These are phyloP conservation scores for Telenomus remus DNA, from an alignment of 1,140 invertebrate genomes.

Conservation along the genomic window DNA sequence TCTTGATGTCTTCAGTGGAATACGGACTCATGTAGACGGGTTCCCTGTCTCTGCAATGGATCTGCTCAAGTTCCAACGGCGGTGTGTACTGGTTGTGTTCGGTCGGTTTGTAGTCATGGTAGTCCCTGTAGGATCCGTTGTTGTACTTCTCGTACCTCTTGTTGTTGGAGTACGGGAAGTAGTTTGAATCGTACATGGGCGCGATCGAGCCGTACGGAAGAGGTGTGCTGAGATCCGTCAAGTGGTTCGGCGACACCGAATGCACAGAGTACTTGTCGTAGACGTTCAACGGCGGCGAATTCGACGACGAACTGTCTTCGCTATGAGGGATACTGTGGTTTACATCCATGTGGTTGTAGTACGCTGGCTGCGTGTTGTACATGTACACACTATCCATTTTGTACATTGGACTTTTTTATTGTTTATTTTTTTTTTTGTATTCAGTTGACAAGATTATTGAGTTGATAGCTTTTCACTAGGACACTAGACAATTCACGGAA, in stretches of 20 bases:
- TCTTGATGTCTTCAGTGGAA: conserved; percentile 52
- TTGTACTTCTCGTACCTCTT: conserved; percentile 19
- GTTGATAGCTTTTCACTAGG: too few species aligned
- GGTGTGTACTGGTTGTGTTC: conserved; percentile 11
- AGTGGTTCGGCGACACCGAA: conserved; percentile 56
- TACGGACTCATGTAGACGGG: conserved; percentile 46
- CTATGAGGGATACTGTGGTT: conserved; percentile 62
- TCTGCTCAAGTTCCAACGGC: conserved; percentile 56
- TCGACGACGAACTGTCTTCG: conserved; percentile 64
- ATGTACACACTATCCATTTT: conserved; percentile 17
- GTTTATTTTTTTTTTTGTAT: too few species aligned
- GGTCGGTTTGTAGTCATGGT: not conserved
- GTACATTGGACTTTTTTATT: too few species aligned
- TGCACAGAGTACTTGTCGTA: conserved; percentile 59
- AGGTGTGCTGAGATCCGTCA: conserved; percentile 66
- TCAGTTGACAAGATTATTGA: too few species aligned
- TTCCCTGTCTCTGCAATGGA: conserved; percentile 58
- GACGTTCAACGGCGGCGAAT: conserved; percentile 61
- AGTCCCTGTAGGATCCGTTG: conserved; percentile 47
- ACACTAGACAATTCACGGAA: too few species aligned
- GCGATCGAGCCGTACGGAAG: conserved; percentile 35
- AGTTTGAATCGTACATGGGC: conserved; percentile 38
- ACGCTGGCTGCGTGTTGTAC: not conserved
- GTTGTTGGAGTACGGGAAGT: conserved; percentile 11
- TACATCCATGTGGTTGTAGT: conserved; percentile 17